phyloP scores from a whole-genome alignment of 2,888 invertebrate species.

The Physocephala rufipes region DNA sequence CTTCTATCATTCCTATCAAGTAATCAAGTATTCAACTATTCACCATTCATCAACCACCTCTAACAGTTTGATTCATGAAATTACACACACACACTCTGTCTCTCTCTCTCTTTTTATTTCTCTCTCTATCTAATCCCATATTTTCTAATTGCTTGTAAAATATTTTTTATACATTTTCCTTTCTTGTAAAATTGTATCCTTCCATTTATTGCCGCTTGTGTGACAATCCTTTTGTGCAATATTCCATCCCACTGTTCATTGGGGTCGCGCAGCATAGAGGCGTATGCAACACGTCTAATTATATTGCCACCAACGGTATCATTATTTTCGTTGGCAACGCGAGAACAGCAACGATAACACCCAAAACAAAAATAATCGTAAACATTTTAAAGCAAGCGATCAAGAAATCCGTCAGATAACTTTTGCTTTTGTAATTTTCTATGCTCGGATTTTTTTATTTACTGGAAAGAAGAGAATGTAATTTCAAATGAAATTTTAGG shows the following conservation, averaged over 20 bases:
- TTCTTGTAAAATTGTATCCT: not conserved
- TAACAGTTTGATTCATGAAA: too few relatives aligned
- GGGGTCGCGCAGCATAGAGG: slow-evolving; percentile 38
- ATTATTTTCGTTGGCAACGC: slow-evolving; percentile 26
- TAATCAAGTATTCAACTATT: not conserved
- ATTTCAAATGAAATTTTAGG: too few relatives aligned
- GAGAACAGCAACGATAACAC: not conserved
- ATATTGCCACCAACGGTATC: slow-evolving; percentile 30
- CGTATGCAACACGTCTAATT: slow-evolving; percentile 38
- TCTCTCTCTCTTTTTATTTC: slow-evolving; percentile 39
- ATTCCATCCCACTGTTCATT: slow-evolving; percentile 18
- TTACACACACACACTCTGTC: slow-evolving; percentile 19
- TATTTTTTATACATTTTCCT: slow-evolving; percentile 34
- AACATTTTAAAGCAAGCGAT: not conserved
- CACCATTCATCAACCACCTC: not conserved
- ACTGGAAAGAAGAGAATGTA: too few relatives aligned
- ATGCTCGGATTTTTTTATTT: too few relatives aligned
- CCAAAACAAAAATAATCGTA: not conserved
- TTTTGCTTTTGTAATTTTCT: too few relatives aligned
- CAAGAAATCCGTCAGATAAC: too few relatives aligned
- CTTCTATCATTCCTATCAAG: too few relatives aligned
- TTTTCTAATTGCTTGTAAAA: slow-evolving; percentile 51
- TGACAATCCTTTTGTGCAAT: not conserved
- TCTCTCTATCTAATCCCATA: slow-evolving; percentile 49
- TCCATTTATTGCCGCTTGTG: slow-evolving; percentile 10